Evolutionary conservation across 2,113 vertebrate species (phyloP).

Genomic region (Coptodon rendalli): DNA sequence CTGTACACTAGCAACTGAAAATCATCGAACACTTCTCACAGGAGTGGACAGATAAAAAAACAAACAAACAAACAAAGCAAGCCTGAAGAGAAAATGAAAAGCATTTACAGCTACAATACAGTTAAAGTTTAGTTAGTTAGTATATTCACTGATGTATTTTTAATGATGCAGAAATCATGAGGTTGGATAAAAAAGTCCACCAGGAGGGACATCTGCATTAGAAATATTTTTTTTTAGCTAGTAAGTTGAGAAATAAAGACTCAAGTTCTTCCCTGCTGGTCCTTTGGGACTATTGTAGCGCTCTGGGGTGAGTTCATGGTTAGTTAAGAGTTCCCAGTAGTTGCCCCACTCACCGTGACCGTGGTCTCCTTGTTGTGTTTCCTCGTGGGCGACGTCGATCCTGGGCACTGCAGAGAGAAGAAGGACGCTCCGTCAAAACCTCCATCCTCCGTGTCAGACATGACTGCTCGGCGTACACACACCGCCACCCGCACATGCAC

Average conservation of each 20-base stretch:
- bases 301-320: neutral
- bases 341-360: conserved; percentile 77
- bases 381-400: conserved; percentile 76
- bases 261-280: neutral
- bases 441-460: conserved; percentile 68
- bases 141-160: neutral
- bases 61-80: neutral
- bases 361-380: conserved; percentile 80
- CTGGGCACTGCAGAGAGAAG: conserved; percentile 81
- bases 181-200: neutral
- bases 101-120: neutral
- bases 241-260: neutral
- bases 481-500: neutral
- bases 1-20: conserved; percentile 1
- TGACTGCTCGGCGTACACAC: conserved; percentile 23
- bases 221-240: neutral
- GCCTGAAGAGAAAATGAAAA: neutral
- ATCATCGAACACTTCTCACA: neutral
- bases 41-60: neutral
- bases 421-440: conserved; percentile 70
- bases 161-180: neutral
- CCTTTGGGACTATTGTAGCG: neutral
- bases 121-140: neutral
- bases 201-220: neutral
- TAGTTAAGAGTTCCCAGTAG: neutral